These are phyloP conservation scores for Macrophya alboannulata DNA, from an alignment of 2,888 invertebrate species.

Conservation along the genomic window DNA sequence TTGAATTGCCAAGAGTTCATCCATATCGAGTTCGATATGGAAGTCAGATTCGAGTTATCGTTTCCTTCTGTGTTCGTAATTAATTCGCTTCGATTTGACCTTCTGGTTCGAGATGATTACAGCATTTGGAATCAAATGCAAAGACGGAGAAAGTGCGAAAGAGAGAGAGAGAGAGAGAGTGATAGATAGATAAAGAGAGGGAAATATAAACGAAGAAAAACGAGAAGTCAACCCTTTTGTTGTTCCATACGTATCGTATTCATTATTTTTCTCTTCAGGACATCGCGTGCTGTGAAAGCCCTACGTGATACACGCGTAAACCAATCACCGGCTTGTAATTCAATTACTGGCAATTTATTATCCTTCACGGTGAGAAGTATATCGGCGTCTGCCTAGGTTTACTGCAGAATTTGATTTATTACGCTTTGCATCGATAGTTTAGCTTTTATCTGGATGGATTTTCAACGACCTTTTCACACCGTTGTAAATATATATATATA, in stretches of 20 bases:
- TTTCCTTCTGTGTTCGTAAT: background rate
- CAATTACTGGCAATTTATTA: slow-evolving; percentile 39
- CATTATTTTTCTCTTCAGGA: background rate
- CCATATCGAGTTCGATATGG: background rate
- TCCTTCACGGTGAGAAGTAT: background rate
- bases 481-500: background rate
- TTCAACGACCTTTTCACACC: background rate
- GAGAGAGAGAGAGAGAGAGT: too few relatives aligned
- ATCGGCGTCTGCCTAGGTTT: background rate
- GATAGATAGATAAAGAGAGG: too few relatives aligned
- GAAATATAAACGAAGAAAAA: slow-evolving; percentile 11
- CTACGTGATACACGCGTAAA: slow-evolving; percentile 38
- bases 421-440: background rate
- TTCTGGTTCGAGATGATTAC: slow-evolving; percentile 1
- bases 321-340: slow-evolving; percentile 42
- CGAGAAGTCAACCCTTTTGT: slow-evolving; percentile 4
- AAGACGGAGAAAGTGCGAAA: background rate
- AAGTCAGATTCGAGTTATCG: background rate
- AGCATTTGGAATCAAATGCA: background rate
- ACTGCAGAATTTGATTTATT: background rate
- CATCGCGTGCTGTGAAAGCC: slow-evolving; percentile 41
- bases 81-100: background rate
- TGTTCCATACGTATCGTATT: slow-evolving; percentile 16
- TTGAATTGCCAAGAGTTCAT: background rate
- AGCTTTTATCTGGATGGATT: background rate